Base-by-base conservation (phyloP, 2,888 invertebrate genomes). In the Drosophila rubida region DNA sequence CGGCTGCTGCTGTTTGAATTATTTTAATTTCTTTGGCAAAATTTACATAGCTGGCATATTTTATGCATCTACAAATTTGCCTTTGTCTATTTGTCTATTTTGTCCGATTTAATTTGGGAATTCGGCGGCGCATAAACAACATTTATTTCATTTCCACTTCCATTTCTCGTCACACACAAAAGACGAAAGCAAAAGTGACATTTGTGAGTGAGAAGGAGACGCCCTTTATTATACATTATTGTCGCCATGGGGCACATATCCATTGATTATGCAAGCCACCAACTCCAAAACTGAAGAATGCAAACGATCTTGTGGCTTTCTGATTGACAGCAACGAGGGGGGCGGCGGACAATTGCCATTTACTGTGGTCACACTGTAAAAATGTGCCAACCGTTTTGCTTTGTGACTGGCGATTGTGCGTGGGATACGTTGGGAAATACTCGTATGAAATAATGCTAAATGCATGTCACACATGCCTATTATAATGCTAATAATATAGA, bases 101-200 rank as follows among this genome's bases (percentile, higher is more conserved):
- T 45, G 41, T 53, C 27, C 41, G 41, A 41, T 53, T 53, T 76
- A 87, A 87, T 86, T 85, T 69, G 46, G 58, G 60, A 51, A 59
- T 78, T 32, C 32, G 32, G n/a, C 32, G n/a, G 30, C 65, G 53
- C 62, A 58, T 50, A 66, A 41, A 80, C 69, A 70, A 76, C 65
- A 67, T 74, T 60, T 53, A 63, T 70, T 57, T 54, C 60, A 57
- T 51, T 51, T 19, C 19, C 19, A 19, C 19, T 60, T 62, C 60
- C 54, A 57, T 54, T 75, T 14, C 13, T 37, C 11, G 41, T 44
- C 23, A 25, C 4, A 9, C 14, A 83, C 80, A 81, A 81, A 75
- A 82, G 83, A 83, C 69, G 86, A 83, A 83, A 83, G 88, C 88
- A 83, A 83, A 72, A 87, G 83, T 83, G 88, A 87, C 82, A 76